Evolutionary conservation across 2,113 vertebrate genomes (phyloP), one percentile per base, ranked within the genome.

Genomic region (Amphiprion percula): DNA sequence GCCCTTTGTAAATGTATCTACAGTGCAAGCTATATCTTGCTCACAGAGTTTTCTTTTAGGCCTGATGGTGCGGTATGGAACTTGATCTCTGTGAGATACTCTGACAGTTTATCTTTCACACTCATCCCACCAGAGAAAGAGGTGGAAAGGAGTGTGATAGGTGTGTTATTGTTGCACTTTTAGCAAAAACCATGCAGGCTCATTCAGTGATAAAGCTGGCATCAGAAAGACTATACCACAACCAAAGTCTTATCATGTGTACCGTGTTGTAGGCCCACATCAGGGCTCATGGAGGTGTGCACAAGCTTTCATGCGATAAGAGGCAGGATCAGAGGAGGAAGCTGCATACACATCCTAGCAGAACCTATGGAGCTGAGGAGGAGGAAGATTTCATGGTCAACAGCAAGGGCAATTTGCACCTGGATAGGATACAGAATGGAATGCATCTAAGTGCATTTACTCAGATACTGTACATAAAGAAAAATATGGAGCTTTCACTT

Each of bases 81-180:
- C 87, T 70, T 74, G 91, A 95, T 94, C 93, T 86, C 90, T 93
- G 93, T 95, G 94, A 94, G 93, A 95, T 87, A 85, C 84, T 88
- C 65, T 86, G 74, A 79, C 80, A 82, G 88, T 88, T 83, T 87
- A 87, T 92, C 92, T 87, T 90, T 93, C 90, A 90, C 76, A 89
- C 82, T 91, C 69, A 75, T 85, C 84, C 79, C 63, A 63, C 71
- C 77, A 63, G 71, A 84, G 79, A 84, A 83, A 77, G 72, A 85
- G 71, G 77, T 52, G 56, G 69, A 88, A 82, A 67, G 62, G 65
- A 83, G 77, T 77, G 82, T 83, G 89, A 89, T 84, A 82, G 87
- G 82, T 91, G 89, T 93, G 88, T 93, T 93, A 92, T 92, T 92
- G 93, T 92, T 93, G 71, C 91, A 89, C 90, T 93, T 88, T 89